Base-by-base conservation (phyloP, 2,888 invertebrate species). In the Ganaspis brasiliensis region DNA sequence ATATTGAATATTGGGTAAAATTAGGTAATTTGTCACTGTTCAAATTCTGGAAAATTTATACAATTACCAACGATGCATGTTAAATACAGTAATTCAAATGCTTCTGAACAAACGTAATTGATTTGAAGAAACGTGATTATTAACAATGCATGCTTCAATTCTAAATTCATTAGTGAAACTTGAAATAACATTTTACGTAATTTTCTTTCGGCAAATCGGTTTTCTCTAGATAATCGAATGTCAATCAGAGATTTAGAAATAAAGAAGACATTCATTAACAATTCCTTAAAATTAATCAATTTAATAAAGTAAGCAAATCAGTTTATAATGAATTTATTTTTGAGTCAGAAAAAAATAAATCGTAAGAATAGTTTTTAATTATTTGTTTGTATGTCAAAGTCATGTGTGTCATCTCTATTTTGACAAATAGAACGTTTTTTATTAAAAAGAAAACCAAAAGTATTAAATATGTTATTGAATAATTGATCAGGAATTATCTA, bases 81-180 rank as follows among this genome's bases (percentile, higher is more conserved):
- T 9, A n/a, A 67, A 40, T 63, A 14, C 12, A 21, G 12, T 35
- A 37, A 61, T 40, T 40, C 14, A 21, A 24, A n/a, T 40, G 37
- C 0, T 16, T 14, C 14, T 59, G 0, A 16, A 12, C 40, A 24
- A 19, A 16, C 49, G 16, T 67, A 45, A 45, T 67, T 67, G n/a
- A 40, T 45, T 49, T 4, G 26, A 26, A 24, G 45, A n/a, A 67
- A 45, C 21, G 40, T 21, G 21, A 63, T 45, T 49, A 49, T 45
- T 49, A 45, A 67, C 16, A 24, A 67, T 67, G 67, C 67, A 67
- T 24, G 24, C n/a, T 45, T 40, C 45, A 10, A 67, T 45, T 67
- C 45, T 45, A 45, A 45, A 24, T 63, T 63, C 40, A 63, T 63
- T 40, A 63, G 6, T 14, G 14, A 63, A 37, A 35, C 35, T 61